These are phyloP conservation scores for Drosophila auraria DNA, from an alignment of 1,140 invertebrate species.

Conservation along the genomic window DNA sequence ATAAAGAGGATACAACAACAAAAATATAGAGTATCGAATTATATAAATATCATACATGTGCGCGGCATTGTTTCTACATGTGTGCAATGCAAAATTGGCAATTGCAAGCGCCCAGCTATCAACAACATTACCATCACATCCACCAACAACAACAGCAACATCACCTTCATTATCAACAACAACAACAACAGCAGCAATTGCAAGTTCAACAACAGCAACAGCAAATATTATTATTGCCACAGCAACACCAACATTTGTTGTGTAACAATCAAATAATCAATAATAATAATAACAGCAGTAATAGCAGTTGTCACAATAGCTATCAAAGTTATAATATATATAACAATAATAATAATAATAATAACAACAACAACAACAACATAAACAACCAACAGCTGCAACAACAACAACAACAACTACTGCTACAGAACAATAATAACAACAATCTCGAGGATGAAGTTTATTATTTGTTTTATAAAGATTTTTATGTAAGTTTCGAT, in stretches of 20 bases:
- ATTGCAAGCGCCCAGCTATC: constrained; percentile 77
- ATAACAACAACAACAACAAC: constrained; percentile 27
- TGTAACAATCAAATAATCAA: constrained; percentile 43
- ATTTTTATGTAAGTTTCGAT: constrained; percentile 76
- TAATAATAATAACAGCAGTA: constrained; percentile 50
- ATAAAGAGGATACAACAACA: not conserved
- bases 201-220: constrained; percentile 46
- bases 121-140: constrained; percentile 71
- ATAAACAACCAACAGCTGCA: constrained; percentile 29
- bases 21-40: constrained; percentile 26
- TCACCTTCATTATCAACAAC: constrained; percentile 30
- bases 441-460: constrained; percentile 78
- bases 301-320: constrained; percentile 49
- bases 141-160: constrained; percentile 44
- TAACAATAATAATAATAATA: constrained; percentile 48
- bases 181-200: constrained; percentile 10
- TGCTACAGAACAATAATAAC: constrained; percentile 59
- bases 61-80: constrained; percentile 48
- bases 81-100: constrained; percentile 83
- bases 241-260: constrained; percentile 39
- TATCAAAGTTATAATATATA: constrained; percentile 37
- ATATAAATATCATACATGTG: constrained; percentile 50
- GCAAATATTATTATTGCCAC: constrained; percentile 35
- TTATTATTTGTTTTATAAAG: constrained; percentile 83
- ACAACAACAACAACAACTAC: constrained; percentile 47